Percentiles rank a stretch among this genome's conserved stretches.
These are phyloP conservation scores for Decapterus maruadsi DNA, from an alignment of 2,797 vertebrate species.

Conservation along the genomic window DNA sequence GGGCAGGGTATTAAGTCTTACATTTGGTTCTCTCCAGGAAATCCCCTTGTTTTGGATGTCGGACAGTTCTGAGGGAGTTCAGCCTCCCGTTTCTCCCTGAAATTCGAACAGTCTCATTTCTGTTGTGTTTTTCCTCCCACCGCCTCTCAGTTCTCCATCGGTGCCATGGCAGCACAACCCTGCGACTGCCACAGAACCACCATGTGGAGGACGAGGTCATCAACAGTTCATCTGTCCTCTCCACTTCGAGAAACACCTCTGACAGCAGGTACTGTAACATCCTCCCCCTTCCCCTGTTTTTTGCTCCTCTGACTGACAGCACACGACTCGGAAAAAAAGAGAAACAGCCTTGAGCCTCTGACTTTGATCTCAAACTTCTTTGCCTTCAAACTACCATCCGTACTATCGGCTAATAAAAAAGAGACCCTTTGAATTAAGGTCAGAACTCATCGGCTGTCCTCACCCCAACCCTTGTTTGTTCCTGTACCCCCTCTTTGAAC, in stretches of 20 bases:
- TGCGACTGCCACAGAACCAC: conserved; percentile 83
- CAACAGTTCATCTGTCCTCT: conserved; percentile 77
- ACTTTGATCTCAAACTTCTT: conserved; percentile 24
- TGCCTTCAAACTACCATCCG: background rate
- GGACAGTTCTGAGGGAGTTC: background rate
- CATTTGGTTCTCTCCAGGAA: background rate
- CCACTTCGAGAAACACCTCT: conserved; percentile 64
- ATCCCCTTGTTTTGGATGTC: background rate
- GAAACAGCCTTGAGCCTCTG: background rate
- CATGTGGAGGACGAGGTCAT: conserved; percentile 86
- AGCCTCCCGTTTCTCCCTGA: no score
- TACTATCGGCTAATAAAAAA: conserved; percentile 32
- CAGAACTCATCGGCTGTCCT: conserved; percentile 14
- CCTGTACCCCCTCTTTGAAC: conserved; percentile 43
- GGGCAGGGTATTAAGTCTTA: no score
- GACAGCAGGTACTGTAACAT: conserved; percentile 81
- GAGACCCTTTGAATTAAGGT: conserved; percentile 20
- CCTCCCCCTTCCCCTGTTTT: background rate
- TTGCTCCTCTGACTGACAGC: background rate
- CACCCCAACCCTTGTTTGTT: conserved; percentile 6
- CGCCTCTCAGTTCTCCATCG: conserved; percentile 76
- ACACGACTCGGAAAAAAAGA: conserved; percentile 4
- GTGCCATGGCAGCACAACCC: conserved; percentile 70
- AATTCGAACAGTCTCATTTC: background rate
- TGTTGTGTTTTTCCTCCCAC: background rate